Evolutionary conservation across 2,797 vertebrate genomes (phyloP), one percentile per base, ranked within the genome.

Genomic region (Pelochelys cantorii): DNA sequence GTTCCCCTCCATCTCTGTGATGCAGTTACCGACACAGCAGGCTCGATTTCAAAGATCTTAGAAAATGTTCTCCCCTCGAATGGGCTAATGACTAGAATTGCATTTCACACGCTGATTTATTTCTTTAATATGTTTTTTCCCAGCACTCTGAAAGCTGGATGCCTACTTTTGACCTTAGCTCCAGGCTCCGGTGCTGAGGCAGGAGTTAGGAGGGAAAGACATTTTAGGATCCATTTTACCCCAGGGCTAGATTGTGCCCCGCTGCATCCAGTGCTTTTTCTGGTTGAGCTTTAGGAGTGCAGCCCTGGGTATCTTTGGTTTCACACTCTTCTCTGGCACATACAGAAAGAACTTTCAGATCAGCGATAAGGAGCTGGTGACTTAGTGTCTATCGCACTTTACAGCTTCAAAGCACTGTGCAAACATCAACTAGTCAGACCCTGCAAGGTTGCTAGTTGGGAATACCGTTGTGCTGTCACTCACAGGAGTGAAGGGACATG

Each of bases 31-130:
- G 79, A 88, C 34, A 78, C 90, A 89, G 65, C 13, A 81, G 74
- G 81, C 55, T 91, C 86, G 87, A 93, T 91, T 96, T 97, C 95
- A 95, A 95, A 97, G 95, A 27, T 42, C 82, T 93, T 96, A 86
- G 88, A 83, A 89, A 92, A 55, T 78, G 85, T 94, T 97, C 95
- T 95, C 95, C 90, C 93, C 95, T 95, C 91, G 91, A 95, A 65
- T 84, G 87, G 92, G 88, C 92, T 97, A 95, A 95, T 96, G 95
- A 95, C 95, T 92, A 92, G 96, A 96, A 96, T 96, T 96, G 82
- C 90, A 96, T 97, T 97, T 95, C 93, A 89, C 78, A 96, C 94
- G 91, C 85, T 97, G 95, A 97, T 97, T 96, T 95, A 95, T 96
- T 95, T 92, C 82, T 94, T 68, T 89, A 94, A 89, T 95, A 91